These are phyloP conservation scores for Magallana gigas DNA, from an alignment of 1,140 invertebrate genomes.

Conservation along the genomic window DNA sequence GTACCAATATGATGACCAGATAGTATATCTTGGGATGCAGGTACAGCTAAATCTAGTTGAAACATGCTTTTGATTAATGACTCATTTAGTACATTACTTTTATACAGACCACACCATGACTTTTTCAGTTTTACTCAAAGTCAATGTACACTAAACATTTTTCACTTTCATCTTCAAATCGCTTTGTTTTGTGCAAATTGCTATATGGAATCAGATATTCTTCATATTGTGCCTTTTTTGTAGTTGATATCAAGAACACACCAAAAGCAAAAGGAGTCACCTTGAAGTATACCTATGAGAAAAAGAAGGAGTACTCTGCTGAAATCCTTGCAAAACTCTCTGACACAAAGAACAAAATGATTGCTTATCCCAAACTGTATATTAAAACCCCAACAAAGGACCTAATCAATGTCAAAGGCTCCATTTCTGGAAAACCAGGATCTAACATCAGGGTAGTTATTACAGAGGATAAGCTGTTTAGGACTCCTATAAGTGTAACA, in stretches of 20 bases:
- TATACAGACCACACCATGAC: no score
- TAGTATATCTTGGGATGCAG: no score
- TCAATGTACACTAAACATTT: no score
- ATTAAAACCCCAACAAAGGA: conserved; percentile 56
- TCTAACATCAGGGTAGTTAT: conserved; percentile 50
- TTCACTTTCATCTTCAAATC: no score
- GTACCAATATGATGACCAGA: no score
- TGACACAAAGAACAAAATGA: conserved; percentile 48
- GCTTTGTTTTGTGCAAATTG: no score
- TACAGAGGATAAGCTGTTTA: conserved; percentile 54
- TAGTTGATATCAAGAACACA: conserved; percentile 58
- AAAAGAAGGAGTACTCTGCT: conserved; percentile 58
- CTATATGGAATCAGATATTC: no score
- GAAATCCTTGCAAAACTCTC: conserved; percentile 55
- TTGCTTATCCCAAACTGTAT: conserved; percentile 47
- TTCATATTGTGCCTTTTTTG: conserved; percentile 46
- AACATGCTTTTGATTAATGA: no score
- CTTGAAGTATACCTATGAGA: conserved; percentile 52
- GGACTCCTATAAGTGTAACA: conserved; percentile 52
- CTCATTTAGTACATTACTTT: no score
- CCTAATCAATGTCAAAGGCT: conserved; percentile 48
- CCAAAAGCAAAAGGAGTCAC: conserved; percentile 55
- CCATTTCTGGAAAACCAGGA: conserved; percentile 40
- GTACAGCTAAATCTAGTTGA: no score
- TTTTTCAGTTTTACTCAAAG: no score